A percentile compares a stretch with the other conserved stretches of the same genome.
Conservation (phyloP, 2,797 vertebrate species). For the Rhinoraja longicauda region DNA sequence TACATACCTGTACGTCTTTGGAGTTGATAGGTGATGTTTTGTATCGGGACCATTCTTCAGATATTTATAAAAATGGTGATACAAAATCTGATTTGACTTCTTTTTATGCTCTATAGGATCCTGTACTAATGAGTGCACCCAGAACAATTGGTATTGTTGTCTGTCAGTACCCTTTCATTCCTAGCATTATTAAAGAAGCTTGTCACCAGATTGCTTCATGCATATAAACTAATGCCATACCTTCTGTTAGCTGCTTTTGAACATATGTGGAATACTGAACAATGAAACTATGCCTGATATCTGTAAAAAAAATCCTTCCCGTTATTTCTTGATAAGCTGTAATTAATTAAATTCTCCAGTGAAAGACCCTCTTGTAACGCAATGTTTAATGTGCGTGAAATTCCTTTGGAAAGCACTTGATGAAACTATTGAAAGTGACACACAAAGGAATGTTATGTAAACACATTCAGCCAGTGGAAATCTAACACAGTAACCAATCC, state of each 20-base stretch:
- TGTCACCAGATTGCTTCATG: neutral
- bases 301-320: neutral
- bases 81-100: neutral
- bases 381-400: neutral
- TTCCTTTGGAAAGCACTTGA: neutral
- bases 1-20: too few relatives aligned
- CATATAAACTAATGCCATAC: neutral
- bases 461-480: neutral
- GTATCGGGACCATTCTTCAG: too few relatives aligned
- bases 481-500: neutral
- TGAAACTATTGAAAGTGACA: neutral
- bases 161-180: slow-evolving; percentile 43
- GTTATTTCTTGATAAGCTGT: neutral
- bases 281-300: neutral
- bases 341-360: neutral
- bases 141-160: slow-evolving; percentile 41
- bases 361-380: neutral
- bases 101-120: slow-evolving; percentile 44
- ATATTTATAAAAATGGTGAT: neutral
- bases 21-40: too few relatives aligned
- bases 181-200: slow-evolving; percentile 44
- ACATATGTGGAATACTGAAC: neutral
- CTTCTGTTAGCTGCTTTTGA: neutral
- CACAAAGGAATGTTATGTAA: neutral
- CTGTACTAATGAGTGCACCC: slow-evolving; percentile 44